Base-by-base conservation (phyloP, 2,113 vertebrate species). In the Alligator mississippiensis region DNA sequence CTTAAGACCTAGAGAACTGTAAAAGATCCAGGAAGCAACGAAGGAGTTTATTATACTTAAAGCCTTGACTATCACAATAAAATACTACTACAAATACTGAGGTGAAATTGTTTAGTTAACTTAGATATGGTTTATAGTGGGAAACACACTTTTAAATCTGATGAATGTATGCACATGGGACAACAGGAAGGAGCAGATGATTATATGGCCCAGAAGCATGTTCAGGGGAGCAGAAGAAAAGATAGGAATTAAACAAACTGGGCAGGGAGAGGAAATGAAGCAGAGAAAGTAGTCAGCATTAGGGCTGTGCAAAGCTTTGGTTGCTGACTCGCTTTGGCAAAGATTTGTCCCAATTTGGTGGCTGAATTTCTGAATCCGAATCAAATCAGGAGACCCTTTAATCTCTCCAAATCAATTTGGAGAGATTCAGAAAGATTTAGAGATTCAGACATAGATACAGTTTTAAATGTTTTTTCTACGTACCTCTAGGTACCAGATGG, bases 151-250 rank as follows among this genome's bases (percentile, higher is more conserved):
- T 79, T 85, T 88, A 55, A 47, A 9, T 30, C 38, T 74, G 24
- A 58, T 1, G 1, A 8, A 9, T 90, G 38, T 57, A 5, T 0
- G 0, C 28, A 74, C 9, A 6, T 47, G 66, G 83, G 91, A 87
- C 1, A 6, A 88, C 38, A 87, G 16, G n/a, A 1, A 4, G 72
- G 19, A 25, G 47, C 68, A 38, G 54, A 80, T 88, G 14, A 14
- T 10, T 66, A 94, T 16, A 3, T 88, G 86, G 17, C 61, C 91
- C 22, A 15, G 62, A 92, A 62, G 47, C 80, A 85, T 14, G 77
- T 8, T 21, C 59, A 84, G 4, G 12, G 11, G 34, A 82, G 30
- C 86, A 90, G 62, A 79, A 63, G 14, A 22, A 76, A 80, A 90
- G 28, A 79, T 9, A 81, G 62, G 30, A 87, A 28, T 3, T 25